Percentiles rank a stretch among this genome's conserved stretches.
phyloP scores from a whole-genome alignment of 2,888 invertebrate genomes.

The Heliconius ismenius region DNA sequence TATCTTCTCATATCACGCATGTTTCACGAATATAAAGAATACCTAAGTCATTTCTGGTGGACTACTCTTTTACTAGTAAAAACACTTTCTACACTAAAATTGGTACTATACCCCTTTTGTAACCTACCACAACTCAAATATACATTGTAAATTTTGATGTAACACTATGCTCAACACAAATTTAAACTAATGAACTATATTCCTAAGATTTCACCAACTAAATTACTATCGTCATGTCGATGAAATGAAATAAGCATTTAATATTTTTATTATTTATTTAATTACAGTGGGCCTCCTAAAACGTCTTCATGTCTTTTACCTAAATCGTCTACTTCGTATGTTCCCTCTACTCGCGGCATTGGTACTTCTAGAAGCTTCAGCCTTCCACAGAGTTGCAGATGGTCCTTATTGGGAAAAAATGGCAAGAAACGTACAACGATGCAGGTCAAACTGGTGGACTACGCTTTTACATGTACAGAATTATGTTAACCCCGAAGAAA shows the following conservation, averaged over 20 bases:
- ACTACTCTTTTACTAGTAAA: too few relatives aligned
- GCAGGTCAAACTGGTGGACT: slow-evolving; percentile 53
- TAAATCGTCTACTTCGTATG: slow-evolving; percentile 65
- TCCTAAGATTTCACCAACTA: too few relatives aligned
- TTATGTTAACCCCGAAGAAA: slow-evolving; percentile 45
- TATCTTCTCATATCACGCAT: too few relatives aligned
- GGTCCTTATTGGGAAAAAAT: slow-evolving; percentile 59
- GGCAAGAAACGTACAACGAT: slow-evolving; percentile 46
- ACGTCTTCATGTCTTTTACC: slow-evolving; percentile 64
- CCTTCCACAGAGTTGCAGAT: slow-evolving; percentile 58
- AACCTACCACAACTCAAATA: too few relatives aligned
- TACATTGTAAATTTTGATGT: too few relatives aligned
- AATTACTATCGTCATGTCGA: neutral
- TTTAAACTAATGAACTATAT: too few relatives aligned
- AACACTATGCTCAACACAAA: too few relatives aligned
- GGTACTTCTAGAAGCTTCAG: slow-evolving; percentile 59
- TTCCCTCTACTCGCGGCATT: slow-evolving; percentile 61
- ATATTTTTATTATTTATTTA: neutral
- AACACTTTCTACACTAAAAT: too few relatives aligned
- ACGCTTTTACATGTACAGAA: slow-evolving; percentile 54
- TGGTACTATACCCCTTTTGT: too few relatives aligned
- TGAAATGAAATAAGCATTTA: neutral
- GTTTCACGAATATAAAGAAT: too few relatives aligned
- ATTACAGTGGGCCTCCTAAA: slow-evolving; percentile 60
- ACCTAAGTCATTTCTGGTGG: too few relatives aligned